phyloP scores from a whole-genome alignment of 2,113 vertebrate genomes.

The Cepphus grylle region DNA sequence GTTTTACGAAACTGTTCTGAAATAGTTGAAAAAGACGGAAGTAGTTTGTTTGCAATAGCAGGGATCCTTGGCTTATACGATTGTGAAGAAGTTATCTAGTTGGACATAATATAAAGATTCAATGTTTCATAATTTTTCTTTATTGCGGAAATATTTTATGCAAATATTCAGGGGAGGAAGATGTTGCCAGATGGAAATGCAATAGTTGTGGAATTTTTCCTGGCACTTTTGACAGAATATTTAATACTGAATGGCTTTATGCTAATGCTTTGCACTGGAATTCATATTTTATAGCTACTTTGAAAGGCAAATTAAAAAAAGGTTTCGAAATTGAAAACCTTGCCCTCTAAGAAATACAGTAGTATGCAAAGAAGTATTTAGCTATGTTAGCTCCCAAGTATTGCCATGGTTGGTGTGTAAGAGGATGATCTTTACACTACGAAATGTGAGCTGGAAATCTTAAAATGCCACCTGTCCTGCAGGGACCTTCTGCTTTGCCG shows the following conservation, averaged over 20 bases:
- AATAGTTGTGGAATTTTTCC: conserved; percentile 69
- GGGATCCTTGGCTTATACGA: conserved; percentile 46
- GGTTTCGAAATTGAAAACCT: conserved; percentile 50
- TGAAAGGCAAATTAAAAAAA: conserved; percentile 74
- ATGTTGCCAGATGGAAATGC: conserved; percentile 77
- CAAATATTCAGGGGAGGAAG: conserved; percentile 71
- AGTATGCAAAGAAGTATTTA: conserved; percentile 46
- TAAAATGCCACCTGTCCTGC: background rate
- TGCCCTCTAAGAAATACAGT: conserved; percentile 58
- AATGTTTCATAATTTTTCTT: conserved; percentile 74
- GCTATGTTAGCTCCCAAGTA: conserved; percentile 23
- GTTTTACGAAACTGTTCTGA: conserved; percentile 11
- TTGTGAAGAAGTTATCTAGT: conserved; percentile 69
- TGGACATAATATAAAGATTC: conserved; percentile 74
- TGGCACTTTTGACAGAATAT: conserved; percentile 72
- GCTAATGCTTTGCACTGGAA: conserved; percentile 68
- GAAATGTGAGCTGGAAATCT: background rate
- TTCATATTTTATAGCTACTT: conserved; percentile 74
- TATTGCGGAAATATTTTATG: conserved; percentile 79
- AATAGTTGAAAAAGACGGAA: conserved; percentile 17
- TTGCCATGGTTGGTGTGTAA: background rate
- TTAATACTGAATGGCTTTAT: conserved; percentile 72
- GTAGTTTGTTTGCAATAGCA: conserved; percentile 12
- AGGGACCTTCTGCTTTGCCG: background rate
- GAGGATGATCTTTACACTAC: background rate